Conservation (phyloP, 2,888 invertebrate genomes). For the Lamellibrachia satsuma region DNA sequence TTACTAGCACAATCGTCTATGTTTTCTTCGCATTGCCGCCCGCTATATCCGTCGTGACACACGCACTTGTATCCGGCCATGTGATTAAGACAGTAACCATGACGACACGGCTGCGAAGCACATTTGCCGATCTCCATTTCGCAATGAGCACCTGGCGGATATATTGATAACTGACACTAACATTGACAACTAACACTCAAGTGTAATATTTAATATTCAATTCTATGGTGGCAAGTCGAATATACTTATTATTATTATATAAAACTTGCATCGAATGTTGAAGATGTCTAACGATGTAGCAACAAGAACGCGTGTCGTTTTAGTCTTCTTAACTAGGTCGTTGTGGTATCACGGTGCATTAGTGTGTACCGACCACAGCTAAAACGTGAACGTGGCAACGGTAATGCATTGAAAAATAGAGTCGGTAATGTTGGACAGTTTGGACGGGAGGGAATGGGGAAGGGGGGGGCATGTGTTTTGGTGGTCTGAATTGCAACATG, state of each 20-base stretch:
- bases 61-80: neutral
- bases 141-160: constrained; percentile 7
- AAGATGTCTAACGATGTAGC: neutral
- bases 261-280: too few relatives aligned
- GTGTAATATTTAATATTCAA: too few relatives aligned
- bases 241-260: too few relatives aligned
- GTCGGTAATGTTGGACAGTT: neutral
- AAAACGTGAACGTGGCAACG: neutral
- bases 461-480: too few relatives aligned
- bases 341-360: neutral
- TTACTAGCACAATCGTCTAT: constrained; percentile 14
- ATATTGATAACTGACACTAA: neutral
- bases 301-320: neutral
- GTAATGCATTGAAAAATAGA: neutral
- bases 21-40: neutral
- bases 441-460: neutral
- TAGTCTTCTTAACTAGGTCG: neutral
- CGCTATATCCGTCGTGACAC: constrained; percentile 20
- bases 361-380: neutral
- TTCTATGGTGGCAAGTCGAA: too few relatives aligned
- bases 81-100: constrained; percentile 25
- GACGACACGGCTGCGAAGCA: constrained; percentile 7
- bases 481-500: too few relatives aligned
- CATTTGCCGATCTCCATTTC: neutral
- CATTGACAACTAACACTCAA: neutral